Conservation (phyloP, 2,888 invertebrate genomes). For the Cheilosia urbana region DNA sequence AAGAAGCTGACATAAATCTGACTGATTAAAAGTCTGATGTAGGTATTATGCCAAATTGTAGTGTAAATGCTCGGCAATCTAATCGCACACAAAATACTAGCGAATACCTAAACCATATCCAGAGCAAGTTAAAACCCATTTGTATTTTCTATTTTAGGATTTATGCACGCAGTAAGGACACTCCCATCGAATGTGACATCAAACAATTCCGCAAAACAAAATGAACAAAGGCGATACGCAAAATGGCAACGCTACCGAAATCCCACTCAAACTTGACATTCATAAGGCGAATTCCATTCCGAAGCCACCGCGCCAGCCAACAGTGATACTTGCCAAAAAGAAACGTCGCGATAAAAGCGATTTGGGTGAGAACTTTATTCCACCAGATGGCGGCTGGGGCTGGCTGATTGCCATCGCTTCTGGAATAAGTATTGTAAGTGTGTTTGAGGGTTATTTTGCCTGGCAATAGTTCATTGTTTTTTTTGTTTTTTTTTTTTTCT, state of each 20-base stretch:
- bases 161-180: constrained; percentile 26
- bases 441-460: constrained; percentile 4
- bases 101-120: too few relatives aligned
- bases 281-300: constrained; percentile 59
- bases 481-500: constrained; percentile 79
- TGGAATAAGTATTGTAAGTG: constrained; percentile 89
- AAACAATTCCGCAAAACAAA: constrained; percentile 6
- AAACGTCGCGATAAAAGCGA: constrained; percentile 82
- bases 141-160: constrained; percentile 18
- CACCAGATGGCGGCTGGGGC: constrained; percentile 91
- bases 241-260: constrained; percentile 45
- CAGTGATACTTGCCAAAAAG: constrained; percentile 75
- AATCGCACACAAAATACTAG: too few relatives aligned
- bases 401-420: constrained; percentile 90
- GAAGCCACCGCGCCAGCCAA: constrained; percentile 23
- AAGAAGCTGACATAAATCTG: not conserved
- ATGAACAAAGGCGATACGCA: constrained; percentile 58
- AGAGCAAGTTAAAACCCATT: too few relatives aligned
- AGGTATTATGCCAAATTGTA: too few relatives aligned
- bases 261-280: constrained; percentile 64
- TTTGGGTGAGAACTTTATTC: constrained; percentile 85
- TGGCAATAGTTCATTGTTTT: constrained; percentile 77
- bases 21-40: too few relatives aligned
- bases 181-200: constrained; percentile 23
- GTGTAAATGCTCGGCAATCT: too few relatives aligned